Percentiles rank a stretch among this genome's conserved stretches.
These are phyloP conservation scores for Neuroscelio doddi DNA, from an alignment of 2,888 invertebrate genomes.

Conservation along the genomic window DNA sequence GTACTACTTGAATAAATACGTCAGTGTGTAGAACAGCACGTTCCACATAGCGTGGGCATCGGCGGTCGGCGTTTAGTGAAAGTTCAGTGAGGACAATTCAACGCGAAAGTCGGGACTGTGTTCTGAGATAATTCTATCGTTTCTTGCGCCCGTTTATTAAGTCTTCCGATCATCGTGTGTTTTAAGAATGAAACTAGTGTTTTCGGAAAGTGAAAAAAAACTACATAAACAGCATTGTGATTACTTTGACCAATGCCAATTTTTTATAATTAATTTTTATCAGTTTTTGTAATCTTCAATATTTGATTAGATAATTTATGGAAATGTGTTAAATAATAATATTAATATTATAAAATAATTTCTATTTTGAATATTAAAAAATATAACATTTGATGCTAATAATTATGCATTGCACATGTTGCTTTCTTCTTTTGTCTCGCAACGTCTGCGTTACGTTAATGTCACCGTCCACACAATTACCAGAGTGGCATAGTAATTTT, in stretches of 20 bases:
- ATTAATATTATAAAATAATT: no score
- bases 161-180: background rate
- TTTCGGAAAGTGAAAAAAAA: background rate
- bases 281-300: no score
- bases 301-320: no score
- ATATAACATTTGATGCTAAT: no score
- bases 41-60: background rate
- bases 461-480: background rate
- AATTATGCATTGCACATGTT: no score
- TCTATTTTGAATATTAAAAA: no score
- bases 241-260: no score
- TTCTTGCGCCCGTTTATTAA: background rate
- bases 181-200: background rate
- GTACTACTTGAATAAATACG: conserved; percentile 7
- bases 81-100: conserved; percentile 7
- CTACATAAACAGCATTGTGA: no score
- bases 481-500: no score
- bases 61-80: background rate
- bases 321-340: no score
- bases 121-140: background rate
- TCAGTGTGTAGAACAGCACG: conserved; percentile 1
- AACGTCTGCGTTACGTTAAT: background rate
- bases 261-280: no score
- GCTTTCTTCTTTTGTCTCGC: no score
- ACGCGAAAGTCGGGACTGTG: conserved; percentile 4